Evolutionary conservation across 2,888 invertebrate genomes (phyloP).

Genomic region (Ennomos fuscantarius): DNA sequence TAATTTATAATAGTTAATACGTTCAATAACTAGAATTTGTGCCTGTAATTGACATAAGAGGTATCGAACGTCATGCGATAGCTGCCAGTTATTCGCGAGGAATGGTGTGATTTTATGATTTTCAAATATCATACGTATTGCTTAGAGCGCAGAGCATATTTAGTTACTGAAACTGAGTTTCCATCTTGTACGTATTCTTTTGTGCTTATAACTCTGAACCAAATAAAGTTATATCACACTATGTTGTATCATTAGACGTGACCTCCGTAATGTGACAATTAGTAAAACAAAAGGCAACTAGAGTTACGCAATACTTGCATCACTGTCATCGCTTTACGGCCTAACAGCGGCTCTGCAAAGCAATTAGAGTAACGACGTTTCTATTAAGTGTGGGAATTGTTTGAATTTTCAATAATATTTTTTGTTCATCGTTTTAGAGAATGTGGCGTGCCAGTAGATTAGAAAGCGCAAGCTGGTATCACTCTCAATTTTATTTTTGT

Average conservation of each 20-base stretch:
- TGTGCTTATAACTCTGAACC: background rate
- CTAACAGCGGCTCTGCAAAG: slow-evolving; percentile 35
- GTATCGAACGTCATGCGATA: no score
- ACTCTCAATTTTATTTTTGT: slow-evolving; percentile 32
- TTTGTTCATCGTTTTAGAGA: slow-evolving; percentile 44
- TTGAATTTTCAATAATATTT: slow-evolving; percentile 38
- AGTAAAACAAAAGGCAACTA: slow-evolving; percentile 31
- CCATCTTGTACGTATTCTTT: no score
- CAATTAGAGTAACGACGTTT: slow-evolving; percentile 37
- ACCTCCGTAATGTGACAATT: slow-evolving; percentile 32
- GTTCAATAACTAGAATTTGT: no score
- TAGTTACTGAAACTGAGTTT: no score
- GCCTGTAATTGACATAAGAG: no score
- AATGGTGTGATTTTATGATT: no score
- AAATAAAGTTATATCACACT: slow-evolving; percentile 9
- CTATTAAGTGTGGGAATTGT: slow-evolving; percentile 48
- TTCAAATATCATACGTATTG: no score
- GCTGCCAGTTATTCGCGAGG: no score
- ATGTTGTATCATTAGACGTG: slow-evolving; percentile 18
- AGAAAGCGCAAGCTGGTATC: slow-evolving; percentile 50
- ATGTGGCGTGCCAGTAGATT: slow-evolving; percentile 30
- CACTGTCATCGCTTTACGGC: slow-evolving; percentile 37
- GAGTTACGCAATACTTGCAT: slow-evolving; percentile 30
- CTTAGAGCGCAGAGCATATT: no score
- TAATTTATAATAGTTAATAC: no score